Base-by-base conservation (phyloP, 1,140 invertebrate species). In the Gonatopus flavifemur region DNA sequence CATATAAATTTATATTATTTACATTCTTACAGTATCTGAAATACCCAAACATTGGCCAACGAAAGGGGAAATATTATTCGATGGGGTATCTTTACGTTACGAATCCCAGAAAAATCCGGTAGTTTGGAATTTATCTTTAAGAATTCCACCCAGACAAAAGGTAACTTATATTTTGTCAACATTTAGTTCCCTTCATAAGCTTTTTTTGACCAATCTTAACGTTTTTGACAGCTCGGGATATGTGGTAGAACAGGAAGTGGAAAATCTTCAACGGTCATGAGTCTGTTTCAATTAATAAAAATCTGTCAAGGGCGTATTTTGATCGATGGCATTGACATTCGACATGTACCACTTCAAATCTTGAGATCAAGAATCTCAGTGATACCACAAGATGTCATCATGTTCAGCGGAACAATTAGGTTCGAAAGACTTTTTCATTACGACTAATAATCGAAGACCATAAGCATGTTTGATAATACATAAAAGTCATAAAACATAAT, bases 241-340 rank as follows among this genome's bases (percentile, higher is more conserved):
- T 90, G 88, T 67, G 90, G 89, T 3, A 79, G 88, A 32, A 90
- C 88, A 24, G 89, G 89, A 32, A 88, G 88, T 67, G 89, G 89
- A 2, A 91, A 92, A 67, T 90, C 89, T 7, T 87, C 89, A 0
- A 67, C 90, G 20, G 80, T 87, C 3, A 79, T 89, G 73, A 83
- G 86, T 2, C 77, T 91, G 7, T 87, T 87, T 37, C 80, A 85
- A 20, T 82, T 89, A 38, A 76, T 88, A 1, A 78, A 84, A 15
- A 76, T 87, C 22, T 69, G 63, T 42, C 77, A 78, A 46, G 90
- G 90, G n/a, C 76, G 74, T 9, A 84, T 92, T 42, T 63, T 81
- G 16, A 81, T 91, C 38, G 88, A 91, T 66, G 86, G 84, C 8
- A 70, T 84, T 19, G 83, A 90, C 62, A 80, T 88, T 28, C 68